Conservation (phyloP, 2,113 vertebrate species). For the Herpetotheres cachinnans region DNA sequence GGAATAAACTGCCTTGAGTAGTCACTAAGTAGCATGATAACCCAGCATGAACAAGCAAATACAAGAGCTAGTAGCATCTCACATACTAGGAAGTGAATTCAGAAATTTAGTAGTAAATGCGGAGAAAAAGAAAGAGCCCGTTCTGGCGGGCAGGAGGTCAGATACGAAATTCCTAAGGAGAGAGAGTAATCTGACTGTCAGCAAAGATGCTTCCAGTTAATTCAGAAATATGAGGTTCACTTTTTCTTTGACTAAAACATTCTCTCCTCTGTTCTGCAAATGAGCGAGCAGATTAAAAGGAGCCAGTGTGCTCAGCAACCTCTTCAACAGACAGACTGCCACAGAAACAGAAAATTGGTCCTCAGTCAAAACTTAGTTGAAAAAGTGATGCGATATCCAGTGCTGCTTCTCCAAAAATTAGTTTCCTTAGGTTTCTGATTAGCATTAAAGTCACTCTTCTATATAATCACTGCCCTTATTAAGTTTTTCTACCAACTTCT, state of each 20-base stretch:
- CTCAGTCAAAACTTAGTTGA: not conserved
- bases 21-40: not conserved
- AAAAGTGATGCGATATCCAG: not conserved
- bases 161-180: not conserved
- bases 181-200: not conserved
- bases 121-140: too few species aligned
- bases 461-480: not conserved
- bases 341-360: not conserved
- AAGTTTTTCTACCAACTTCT: not conserved
- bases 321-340: not conserved
- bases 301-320: not conserved
- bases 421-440: not conserved
- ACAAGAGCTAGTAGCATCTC: not conserved
- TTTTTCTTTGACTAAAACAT: not conserved
- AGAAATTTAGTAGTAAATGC: not conserved
- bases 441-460: not conserved
- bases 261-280: not conserved
- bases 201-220: not conserved
- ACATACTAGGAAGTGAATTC: not conserved
- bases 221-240: not conserved
- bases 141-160: not conserved
- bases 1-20: not conserved
- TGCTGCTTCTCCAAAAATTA: not conserved
- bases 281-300: not conserved
- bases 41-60: not conserved